Conservation (phyloP, 2,888 invertebrate genomes). For the Himalopsyche tibetana region DNA sequence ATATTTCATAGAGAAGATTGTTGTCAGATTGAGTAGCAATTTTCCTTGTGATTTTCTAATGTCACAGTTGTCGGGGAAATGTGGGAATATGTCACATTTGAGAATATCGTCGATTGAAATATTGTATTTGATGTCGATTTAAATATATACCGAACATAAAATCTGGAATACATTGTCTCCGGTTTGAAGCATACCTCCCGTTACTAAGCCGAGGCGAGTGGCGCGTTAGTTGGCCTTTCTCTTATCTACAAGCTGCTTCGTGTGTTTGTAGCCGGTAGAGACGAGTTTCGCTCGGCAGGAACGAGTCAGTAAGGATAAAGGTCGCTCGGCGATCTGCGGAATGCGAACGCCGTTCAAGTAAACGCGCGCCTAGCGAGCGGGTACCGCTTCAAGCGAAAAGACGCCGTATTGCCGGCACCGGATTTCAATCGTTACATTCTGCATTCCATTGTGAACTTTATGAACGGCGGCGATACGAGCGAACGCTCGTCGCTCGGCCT, state of each 20-base stretch:
- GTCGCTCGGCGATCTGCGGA: conserved; percentile 56
- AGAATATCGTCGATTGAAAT: background rate
- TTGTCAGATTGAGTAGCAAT: no score
- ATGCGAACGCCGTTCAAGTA: conserved; percentile 47
- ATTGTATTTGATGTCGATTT: no score
- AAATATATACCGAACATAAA: background rate
- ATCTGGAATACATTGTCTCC: background rate
- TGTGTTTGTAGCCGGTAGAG: conserved; percentile 49
- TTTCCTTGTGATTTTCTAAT: background rate
- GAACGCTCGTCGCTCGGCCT: conserved; percentile 58
- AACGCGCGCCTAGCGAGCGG: conserved; percentile 39
- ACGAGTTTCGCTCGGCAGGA: conserved; percentile 56
- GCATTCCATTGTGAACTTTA: conserved; percentile 65
- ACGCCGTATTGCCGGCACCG: conserved; percentile 61
- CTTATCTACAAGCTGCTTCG: conserved; percentile 62
- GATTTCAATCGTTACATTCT: conserved; percentile 64
- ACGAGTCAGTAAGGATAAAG: conserved; percentile 57
- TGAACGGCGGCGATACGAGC: conserved; percentile 59
- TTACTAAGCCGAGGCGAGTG: conserved; percentile 51
- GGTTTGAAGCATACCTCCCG: conserved; percentile 48
- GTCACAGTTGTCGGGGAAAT: background rate
- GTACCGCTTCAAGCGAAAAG: conserved; percentile 57
- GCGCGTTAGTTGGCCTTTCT: conserved; percentile 64
- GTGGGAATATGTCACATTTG: no score
- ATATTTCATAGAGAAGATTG: no score